A percentile compares a stretch with the other conserved stretches of the same genome.
Evolutionary conservation across 2,797 vertebrate species (phyloP).

Genomic region (Martes flavigula): DNA sequence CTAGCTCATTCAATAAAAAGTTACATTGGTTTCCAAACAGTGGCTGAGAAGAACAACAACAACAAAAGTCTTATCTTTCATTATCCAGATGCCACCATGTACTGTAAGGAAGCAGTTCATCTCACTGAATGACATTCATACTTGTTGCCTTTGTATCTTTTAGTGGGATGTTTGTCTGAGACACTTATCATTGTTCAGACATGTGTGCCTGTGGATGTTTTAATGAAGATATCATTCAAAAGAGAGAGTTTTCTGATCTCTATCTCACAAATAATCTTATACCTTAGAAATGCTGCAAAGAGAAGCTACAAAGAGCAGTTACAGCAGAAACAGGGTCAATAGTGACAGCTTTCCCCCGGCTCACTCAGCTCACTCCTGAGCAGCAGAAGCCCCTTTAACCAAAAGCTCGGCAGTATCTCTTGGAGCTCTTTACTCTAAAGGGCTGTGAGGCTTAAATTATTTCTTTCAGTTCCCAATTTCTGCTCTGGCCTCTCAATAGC

Average conservation of each 20-base stretch:
- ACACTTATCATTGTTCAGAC: background rate
- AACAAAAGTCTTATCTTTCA: background rate
- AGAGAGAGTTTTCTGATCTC: background rate
- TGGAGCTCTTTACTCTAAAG: background rate
- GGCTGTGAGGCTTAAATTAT: background rate
- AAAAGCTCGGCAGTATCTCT: background rate
- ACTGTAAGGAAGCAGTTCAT: too few species aligned
- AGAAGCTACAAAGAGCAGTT: background rate
- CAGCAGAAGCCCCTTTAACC: background rate
- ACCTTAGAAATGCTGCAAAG: background rate
- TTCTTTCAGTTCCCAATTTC: background rate
- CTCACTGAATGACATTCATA: background rate
- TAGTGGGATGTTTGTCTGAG: background rate
- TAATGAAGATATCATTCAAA: background rate
- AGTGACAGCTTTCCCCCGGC: background rate
- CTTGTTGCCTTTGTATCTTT: background rate
- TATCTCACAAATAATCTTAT: background rate
- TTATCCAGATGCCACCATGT: background rate
- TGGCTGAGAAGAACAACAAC: background rate
- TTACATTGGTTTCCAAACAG: background rate
- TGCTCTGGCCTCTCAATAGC: background rate
- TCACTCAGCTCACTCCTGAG: background rate
- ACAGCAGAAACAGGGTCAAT: background rate
- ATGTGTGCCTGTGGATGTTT: rapidly evolving
- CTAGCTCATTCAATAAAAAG: background rate